These are phyloP conservation scores for Tinea semifulvella DNA, from an alignment of 2,888 invertebrate species.

Conservation along the genomic window DNA sequence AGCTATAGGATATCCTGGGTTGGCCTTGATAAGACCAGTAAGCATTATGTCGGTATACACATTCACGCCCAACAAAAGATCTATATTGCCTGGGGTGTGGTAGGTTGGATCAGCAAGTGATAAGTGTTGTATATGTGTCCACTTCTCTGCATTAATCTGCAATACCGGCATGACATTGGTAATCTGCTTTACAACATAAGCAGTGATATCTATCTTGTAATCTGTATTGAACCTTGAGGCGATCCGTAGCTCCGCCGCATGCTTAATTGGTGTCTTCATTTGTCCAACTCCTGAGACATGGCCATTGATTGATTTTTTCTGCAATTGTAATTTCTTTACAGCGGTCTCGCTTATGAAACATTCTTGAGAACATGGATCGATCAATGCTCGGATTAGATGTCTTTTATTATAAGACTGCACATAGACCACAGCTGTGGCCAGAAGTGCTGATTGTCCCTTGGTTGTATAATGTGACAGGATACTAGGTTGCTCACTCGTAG, in stretches of 20 bases:
- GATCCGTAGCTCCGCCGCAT: slow-evolving; percentile 11
- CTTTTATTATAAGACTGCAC: slow-evolving; percentile 4
- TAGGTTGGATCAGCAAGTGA: slow-evolving; percentile 7
- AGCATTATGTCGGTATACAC: slow-evolving; percentile 13
- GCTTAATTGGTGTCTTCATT: slow-evolving; percentile 13
- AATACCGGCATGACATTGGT: slow-evolving; percentile 12
- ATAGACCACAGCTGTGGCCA: slow-evolving; percentile 11
- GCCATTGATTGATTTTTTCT: background rate
- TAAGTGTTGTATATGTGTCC: slow-evolving; percentile 9
- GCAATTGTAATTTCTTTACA: slow-evolving; percentile 9
- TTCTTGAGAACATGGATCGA: slow-evolving; percentile 11
- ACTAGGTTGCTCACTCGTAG: background rate
- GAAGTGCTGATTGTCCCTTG: background rate
- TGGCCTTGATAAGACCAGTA: slow-evolving; percentile 4
- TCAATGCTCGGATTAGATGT: slow-evolving; percentile 12
- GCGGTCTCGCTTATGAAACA: slow-evolving; percentile 9
- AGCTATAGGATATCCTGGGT: slow-evolving; percentile 2
- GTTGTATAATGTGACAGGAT: slow-evolving; percentile 10
- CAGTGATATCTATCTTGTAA: background rate
- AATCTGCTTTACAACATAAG: too few species aligned
- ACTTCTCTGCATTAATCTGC: background rate
- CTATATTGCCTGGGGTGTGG: too few species aligned
- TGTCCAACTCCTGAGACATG: slow-evolving; percentile 13
- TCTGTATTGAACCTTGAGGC: slow-evolving; percentile 9
- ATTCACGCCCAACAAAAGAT: slow-evolving; percentile 11